Conservation (phyloP, 2,888 invertebrate genomes). For the Ophonus ardosiacus region DNA sequence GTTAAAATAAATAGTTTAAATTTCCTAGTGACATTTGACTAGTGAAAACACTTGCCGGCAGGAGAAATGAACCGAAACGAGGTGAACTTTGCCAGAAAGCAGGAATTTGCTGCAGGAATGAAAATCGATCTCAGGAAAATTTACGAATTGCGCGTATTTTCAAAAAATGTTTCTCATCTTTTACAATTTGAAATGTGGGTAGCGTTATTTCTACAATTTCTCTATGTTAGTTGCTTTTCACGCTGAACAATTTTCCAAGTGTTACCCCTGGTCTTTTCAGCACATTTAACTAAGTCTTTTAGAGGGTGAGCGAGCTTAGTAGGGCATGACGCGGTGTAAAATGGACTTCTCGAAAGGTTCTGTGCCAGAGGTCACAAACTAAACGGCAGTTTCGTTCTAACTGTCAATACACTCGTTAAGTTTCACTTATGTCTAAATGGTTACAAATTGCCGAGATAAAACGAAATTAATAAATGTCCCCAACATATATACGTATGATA, state of each 20-base stretch:
- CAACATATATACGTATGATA: too few relatives aligned
- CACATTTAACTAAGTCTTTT: conserved; percentile 28
- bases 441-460: too few relatives aligned
- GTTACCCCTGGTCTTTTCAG: not conserved
- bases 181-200: not conserved
- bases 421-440: not conserved
- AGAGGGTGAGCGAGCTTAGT: not conserved
- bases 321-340: conserved; percentile 15
- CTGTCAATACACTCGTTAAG: not conserved
- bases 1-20: conserved; percentile 25
- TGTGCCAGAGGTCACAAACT: not conserved
- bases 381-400: not conserved
- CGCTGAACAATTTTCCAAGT: too few relatives aligned
- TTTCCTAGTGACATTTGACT: conserved; percentile 32
- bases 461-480: too few relatives aligned
- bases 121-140: not conserved
- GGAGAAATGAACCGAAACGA: conserved; percentile 23
- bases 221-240: not conserved
- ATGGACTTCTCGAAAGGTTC: not conserved
- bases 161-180: not conserved
- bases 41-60: not conserved
- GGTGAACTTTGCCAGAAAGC: conserved; percentile 7
- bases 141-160: not conserved
- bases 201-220: not conserved
- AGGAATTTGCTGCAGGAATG: not conserved